Base-by-base conservation (phyloP, 1,140 invertebrate species). In the Pemphigus obesinymphae region DNA sequence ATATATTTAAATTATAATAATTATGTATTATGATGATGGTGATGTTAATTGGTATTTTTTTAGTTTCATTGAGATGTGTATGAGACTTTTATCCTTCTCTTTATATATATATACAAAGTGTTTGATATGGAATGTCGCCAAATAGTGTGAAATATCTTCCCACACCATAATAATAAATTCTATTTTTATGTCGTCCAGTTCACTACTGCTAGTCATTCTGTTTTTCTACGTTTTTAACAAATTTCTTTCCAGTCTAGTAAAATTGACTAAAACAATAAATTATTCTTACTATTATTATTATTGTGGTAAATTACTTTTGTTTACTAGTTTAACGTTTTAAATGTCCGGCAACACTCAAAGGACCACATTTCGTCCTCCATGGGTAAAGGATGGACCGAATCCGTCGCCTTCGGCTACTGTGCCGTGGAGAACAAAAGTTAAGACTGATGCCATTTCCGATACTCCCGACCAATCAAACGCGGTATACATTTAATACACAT, bases 311-410 rank as follows among this genome's bases (percentile, higher is more conserved):
- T 20, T 31, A 10, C 8, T 0, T 20, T 29, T 50, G 43, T 20
- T 31, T 8, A 3, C 15, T 29, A 20, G 29, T 31, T 50, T 6
- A n/a, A 15, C n/a, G n/a, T 73, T 29, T 43, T 43, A 29, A 78
- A 80, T 80, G 76, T 80, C 76, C 11, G 76, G 55, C 84, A 88
- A 84, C 85, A 84, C 55, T 82, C 86, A 89, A 84, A 89, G 91
- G 83, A 91, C 90, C 72, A 92, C 91, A 82, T 93, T 93, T 85
- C 89, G 93, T 75, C 93, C 93, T 17, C 93, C 93, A 13, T 95
- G 93, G 93, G 93, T 94, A 20, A 94, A 93, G 86, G 92, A 92
- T 55, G 88, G 90, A 1, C 87, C 84, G 23, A 84, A 90, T 37
- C 89, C 89, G 2, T 88, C 89, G 86, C 89, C 88, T 4, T 82